Evolutionary conservation across 2,113 vertebrate genomes (phyloP), one percentile per base, ranked within the genome.

Genomic region (Acanthochromis polyacanthus): DNA sequence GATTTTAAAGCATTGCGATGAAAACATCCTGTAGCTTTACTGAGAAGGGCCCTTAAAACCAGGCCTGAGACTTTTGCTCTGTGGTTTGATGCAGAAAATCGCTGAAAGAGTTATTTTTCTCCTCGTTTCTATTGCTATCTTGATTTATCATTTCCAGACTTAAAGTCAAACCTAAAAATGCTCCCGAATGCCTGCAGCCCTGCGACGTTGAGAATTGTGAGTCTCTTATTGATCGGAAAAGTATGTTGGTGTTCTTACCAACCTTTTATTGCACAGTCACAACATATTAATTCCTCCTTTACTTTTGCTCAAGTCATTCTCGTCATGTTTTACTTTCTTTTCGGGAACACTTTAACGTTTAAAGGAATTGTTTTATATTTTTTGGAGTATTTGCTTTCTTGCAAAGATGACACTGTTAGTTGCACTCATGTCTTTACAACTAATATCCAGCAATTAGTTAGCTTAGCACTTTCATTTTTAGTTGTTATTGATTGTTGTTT

Each of bases 201-300:
- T 53, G 55, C 14, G 0, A 53, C 30, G 64, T 50, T 23, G 46
- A 64, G 71, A 55, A 58, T 32, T n/a, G 16, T 45, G 25, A 58
- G 48, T 79, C 25, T 73, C 78, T 46, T 66, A n/a, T 55, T 43
- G 4, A 63, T 53, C 15, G 71, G 23, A 17, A 43, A 57, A 65
- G 30, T 46, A n/a, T 56, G n/a, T 60, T 30, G 53, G 32, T 70
- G 71, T 77, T 76, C 20, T 30, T 17, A 55, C 51, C 58, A 23
- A 71, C 22, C 14, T 80, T 70, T 30, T 17, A 83, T 71, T 12
- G n/a, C 68, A 76, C 81, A 75, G 68, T 16, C 48, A 23, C 4
- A 0, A 48, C 16, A 69, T 0, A 32, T 51, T 17, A 67, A 45
- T 43, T 40, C 1, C 10, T 43, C 25, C 46, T 71, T 73, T 10